phyloP scores from a whole-genome alignment of 1,140 invertebrate genomes.

The Eumeta japonica region DNA sequence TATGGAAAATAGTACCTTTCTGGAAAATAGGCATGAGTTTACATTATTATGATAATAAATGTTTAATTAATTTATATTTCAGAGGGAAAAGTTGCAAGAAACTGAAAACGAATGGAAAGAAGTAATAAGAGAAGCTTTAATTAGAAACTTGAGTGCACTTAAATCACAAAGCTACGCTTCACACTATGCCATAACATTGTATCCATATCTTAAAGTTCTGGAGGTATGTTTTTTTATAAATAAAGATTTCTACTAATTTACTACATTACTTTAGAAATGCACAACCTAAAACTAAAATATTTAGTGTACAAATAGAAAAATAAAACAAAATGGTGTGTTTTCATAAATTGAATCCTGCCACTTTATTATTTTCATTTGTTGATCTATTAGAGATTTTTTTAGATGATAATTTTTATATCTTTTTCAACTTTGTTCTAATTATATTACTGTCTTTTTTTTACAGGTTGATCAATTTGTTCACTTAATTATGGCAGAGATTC shows the following conservation, averaged over 20 bases:
- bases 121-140: slow-evolving; percentile 62
- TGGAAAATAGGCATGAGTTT: no score
- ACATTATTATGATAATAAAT: no score
- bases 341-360: neutral
- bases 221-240: slow-evolving; percentile 32
- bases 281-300: neutral
- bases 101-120: slow-evolving; percentile 68
- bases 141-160: slow-evolving; percentile 66
- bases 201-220: slow-evolving; percentile 74
- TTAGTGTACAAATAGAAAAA: neutral
- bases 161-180: slow-evolving; percentile 49
- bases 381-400: neutral
- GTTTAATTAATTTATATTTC: no score
- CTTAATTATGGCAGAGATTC: slow-evolving; percentile 66
- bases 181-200: slow-evolving; percentile 60
- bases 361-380: neutral
- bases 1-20: no score
- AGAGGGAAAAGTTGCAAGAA: slow-evolving; percentile 61
- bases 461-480: slow-evolving; percentile 65
- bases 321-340: neutral
- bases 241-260: no score
- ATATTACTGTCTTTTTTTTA: slow-evolving; percentile 6
- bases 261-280: no score
- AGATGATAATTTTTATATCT: slow-evolving; percentile 1
- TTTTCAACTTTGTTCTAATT: slow-evolving; percentile 1